phyloP scores from a whole-genome alignment of 2,888 invertebrate genomes.

The Troilus luridus region DNA sequence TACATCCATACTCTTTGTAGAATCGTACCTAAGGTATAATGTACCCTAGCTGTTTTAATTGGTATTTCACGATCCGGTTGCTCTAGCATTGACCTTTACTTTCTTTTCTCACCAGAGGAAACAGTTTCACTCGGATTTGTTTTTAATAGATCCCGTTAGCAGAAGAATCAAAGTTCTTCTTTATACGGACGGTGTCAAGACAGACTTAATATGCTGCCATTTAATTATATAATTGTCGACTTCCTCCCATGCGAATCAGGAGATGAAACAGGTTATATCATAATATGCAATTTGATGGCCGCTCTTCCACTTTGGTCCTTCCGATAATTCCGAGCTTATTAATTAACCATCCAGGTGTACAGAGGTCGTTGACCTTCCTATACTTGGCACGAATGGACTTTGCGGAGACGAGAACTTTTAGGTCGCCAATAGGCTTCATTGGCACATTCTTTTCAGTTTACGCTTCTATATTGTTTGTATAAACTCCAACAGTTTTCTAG shows the following conservation, averaged over 20 bases:
- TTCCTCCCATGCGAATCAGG: not conserved
- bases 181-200: not conserved
- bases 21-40: too few relatives aligned
- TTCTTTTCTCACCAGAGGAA: too few relatives aligned
- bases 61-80: too few relatives aligned
- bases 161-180: not conserved
- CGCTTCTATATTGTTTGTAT: too few relatives aligned
- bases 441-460: too few relatives aligned
- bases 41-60: too few relatives aligned
- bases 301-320: not conserved
- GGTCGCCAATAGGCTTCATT: too few relatives aligned
- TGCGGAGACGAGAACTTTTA: not conserved
- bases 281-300: not conserved
- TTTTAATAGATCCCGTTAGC: not conserved
- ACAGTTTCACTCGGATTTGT: not conserved
- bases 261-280: not conserved
- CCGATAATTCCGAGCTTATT: not conserved
- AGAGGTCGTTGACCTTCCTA: not conserved
- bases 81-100: too few relatives aligned
- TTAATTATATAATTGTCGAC: not conserved
- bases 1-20: too few relatives aligned
- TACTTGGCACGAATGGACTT: accelerated
- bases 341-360: not conserved
- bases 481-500: too few relatives aligned
- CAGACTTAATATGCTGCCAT: not conserved